phyloP scores from a whole-genome alignment of 2,113 vertebrate species.

The Microtus pennsylvanicus region DNA sequence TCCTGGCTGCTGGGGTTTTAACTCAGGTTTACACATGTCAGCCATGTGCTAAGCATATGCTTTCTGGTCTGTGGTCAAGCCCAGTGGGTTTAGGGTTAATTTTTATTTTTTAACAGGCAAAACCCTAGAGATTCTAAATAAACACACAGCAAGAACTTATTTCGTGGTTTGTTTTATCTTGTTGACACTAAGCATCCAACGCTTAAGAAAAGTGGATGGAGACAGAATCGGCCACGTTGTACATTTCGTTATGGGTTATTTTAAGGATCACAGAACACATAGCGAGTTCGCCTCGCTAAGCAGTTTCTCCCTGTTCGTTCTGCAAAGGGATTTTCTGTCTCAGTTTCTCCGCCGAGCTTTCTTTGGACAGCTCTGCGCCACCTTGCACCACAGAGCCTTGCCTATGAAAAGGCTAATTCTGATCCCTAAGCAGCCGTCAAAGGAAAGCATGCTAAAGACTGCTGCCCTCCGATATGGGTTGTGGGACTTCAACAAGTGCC shows the following conservation, averaged over 20 bases:
- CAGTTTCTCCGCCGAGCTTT: not conserved
- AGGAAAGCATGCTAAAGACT: not conserved
- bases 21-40: not conserved
- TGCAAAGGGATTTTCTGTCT: not conserved
- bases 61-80: not conserved
- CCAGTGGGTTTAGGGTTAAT: not conserved
- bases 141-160: not conserved
- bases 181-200: not conserved
- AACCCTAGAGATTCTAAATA: not conserved
- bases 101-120: constrained; percentile 34
- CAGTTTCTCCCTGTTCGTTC: not conserved
- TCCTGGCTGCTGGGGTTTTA: not conserved
- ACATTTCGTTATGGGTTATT: not conserved
- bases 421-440: not conserved
- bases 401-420: not conserved
- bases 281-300: not conserved
- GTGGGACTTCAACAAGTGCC: not conserved
- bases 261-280: not conserved
- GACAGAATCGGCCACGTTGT: not conserved
- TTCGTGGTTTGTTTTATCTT: not conserved
- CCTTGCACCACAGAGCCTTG: not conserved
- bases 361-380: constrained; percentile 65
- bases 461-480: not conserved
- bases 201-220: not conserved
- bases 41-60: not conserved